phyloP scores from a whole-genome alignment of 2,797 vertebrate genomes.

The Zenarchopterus dispar region DNA sequence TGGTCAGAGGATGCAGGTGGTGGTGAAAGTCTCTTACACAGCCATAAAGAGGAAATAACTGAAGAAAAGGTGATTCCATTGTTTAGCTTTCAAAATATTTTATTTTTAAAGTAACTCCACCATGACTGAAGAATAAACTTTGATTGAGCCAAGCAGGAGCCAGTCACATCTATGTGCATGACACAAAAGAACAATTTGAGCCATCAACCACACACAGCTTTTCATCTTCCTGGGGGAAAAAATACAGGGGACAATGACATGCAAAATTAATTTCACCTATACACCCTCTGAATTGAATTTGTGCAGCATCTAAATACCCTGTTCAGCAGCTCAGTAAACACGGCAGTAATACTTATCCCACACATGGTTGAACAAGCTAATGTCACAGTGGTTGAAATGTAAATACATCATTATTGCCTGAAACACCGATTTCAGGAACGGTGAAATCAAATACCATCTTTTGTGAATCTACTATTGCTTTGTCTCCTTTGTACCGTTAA shows the following conservation, averaged over 20 bases:
- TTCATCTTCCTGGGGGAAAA: conserved; percentile 21
- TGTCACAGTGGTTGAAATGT: conserved; percentile 69
- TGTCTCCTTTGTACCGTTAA: conserved; percentile 47
- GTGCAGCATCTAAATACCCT: conserved; percentile 67
- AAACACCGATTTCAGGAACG: conserved; percentile 55
- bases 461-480: conserved; percentile 45
- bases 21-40: conserved; percentile 45
- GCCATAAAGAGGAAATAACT: conserved; percentile 42
- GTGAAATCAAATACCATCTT: conserved; percentile 61
- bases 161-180: conserved; percentile 3
- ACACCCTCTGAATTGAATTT: conserved; percentile 56
- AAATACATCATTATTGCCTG: conserved; percentile 70
- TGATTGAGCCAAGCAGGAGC: background rate
- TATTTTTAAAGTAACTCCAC: background rate
- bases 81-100: background rate
- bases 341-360: conserved; percentile 59
- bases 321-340: conserved; percentile 73
- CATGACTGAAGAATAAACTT: background rate
- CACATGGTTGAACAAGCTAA: conserved; percentile 71
- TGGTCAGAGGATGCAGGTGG: conserved; percentile 42
- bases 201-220: conserved; percentile 44
- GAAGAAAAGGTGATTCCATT: conserved; percentile 35
- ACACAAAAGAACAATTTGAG: conserved; percentile 6
- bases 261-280: conserved; percentile 65
- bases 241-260: conserved; percentile 26